phyloP scores from a whole-genome alignment of 2,888 invertebrate species.

The Polydrusus pterygomalis region DNA sequence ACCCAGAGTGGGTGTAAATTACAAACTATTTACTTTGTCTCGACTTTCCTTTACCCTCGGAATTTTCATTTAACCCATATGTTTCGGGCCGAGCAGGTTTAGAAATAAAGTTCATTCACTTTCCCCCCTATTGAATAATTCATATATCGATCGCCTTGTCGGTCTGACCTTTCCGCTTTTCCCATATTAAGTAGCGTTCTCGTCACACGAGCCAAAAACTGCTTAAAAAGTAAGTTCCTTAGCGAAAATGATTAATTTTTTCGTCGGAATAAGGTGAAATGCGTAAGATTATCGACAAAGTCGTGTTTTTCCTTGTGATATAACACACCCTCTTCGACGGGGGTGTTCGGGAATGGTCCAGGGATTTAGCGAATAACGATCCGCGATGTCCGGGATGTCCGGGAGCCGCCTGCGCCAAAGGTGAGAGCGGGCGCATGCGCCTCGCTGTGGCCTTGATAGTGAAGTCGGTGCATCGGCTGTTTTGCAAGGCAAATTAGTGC shows the following conservation, averaged over 20 bases:
- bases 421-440: conserved; percentile 59
- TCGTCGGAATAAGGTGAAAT: conserved; percentile 29
- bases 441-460: conserved; percentile 54
- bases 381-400: conserved; percentile 63
- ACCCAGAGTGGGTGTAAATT: conserved; percentile 4
- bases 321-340: conserved; percentile 57
- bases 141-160: conserved; percentile 71
- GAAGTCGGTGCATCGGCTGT: conserved; percentile 68
- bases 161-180: conserved; percentile 72
- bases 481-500: conserved; percentile 72
- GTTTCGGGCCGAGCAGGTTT: conserved; percentile 65
- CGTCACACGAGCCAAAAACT: conserved; percentile 49
- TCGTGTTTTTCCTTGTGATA: conserved; percentile 51
- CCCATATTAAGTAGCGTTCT: conserved; percentile 70
- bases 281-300: conserved; percentile 44
- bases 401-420: conserved; percentile 61
- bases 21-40: conserved; percentile 26
- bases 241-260: conserved; percentile 28
- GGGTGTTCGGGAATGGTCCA: conserved; percentile 68
- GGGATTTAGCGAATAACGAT: conserved; percentile 72
- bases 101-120: conserved; percentile 72
- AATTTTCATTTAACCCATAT: conserved; percentile 70
- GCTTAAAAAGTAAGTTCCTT: conserved; percentile 30
- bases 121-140: conserved; percentile 73
- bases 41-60: conserved; percentile 38